Conservation (phyloP, 1,140 invertebrate genomes). For the Nasonia vitripennis region DNA sequence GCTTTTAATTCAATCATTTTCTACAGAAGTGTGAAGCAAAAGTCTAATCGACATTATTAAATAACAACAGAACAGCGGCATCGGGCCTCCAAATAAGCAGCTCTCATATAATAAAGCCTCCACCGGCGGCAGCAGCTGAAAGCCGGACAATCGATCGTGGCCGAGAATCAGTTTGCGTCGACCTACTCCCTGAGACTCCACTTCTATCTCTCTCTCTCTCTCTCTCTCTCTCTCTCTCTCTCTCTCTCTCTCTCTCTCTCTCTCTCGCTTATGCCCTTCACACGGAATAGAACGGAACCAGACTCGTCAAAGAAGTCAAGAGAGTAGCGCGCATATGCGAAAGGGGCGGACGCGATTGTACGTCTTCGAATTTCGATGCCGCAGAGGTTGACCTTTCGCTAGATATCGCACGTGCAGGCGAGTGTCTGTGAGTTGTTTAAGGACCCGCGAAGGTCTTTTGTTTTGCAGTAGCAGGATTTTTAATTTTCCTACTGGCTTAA, state of each 20-base stretch:
- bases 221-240: not conserved
- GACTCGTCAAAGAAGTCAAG: not conserved
- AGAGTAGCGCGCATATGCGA: not conserved
- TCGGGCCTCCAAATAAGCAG: not conserved
- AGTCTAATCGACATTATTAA: no score
- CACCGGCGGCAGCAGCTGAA: not conserved
- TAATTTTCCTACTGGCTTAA: no score
- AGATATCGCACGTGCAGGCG: no score
- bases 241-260: not conserved
- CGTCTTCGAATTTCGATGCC: not conserved
- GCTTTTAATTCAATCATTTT: no score
- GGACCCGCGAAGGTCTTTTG: no score
- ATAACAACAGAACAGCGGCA: no score
- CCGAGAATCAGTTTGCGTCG: not conserved
- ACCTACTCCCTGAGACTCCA: not conserved
- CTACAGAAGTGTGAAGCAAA: no score
- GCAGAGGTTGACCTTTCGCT: no score
- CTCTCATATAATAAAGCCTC: not conserved
- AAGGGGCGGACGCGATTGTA: not conserved
- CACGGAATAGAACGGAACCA: not conserved
- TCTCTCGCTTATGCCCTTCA: not conserved
- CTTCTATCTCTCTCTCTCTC: not conserved
- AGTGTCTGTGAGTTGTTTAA: no score
- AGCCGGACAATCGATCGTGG: not conserved
- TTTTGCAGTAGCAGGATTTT: no score